Conservation (phyloP, 2,797 vertebrate genomes). For the Sandelia bainsii region DNA sequence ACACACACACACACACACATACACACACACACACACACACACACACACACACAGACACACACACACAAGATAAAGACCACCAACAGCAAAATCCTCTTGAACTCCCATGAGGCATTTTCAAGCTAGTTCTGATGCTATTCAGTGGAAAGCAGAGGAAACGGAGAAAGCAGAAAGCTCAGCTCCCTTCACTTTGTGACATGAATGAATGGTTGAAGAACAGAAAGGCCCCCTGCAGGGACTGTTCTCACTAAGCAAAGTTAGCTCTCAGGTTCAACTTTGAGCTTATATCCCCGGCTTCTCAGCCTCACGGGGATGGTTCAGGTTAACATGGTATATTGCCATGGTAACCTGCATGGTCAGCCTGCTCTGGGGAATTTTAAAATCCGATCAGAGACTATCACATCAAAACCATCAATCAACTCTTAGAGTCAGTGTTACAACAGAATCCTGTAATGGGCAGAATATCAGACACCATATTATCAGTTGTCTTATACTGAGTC, state of each 20-base stretch:
- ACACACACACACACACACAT: conserved; percentile 30
- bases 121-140: conserved; percentile 32
- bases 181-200: conserved; percentile 48
- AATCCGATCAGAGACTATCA: conserved; percentile 18
- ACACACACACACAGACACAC: conserved; percentile 33
- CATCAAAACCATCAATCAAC: conserved; percentile 1
- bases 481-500: no score
- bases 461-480: neutral
- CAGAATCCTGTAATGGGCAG: neutral
- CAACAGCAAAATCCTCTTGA: conserved; percentile 22
- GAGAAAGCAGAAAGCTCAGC: conserved; percentile 32
- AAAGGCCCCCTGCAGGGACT: neutral
- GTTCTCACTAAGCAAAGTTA: conserved; percentile 3
- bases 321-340: conserved; percentile 1
- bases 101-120: conserved; percentile 30
- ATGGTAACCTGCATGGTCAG: neutral
- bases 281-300: conserved; percentile 1
- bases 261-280: conserved; percentile 14
- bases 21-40: conserved; percentile 22
- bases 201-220: conserved; percentile 32
- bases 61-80: conserved; percentile 10
- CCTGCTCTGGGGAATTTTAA: conserved; percentile 3
- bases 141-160: conserved; percentile 47
- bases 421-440: neutral
- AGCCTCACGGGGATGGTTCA: neutral